These are phyloP conservation scores for Brevipalpus yothersi DNA, from an alignment of 1,140 invertebrate genomes.

Conservation along the genomic window DNA sequence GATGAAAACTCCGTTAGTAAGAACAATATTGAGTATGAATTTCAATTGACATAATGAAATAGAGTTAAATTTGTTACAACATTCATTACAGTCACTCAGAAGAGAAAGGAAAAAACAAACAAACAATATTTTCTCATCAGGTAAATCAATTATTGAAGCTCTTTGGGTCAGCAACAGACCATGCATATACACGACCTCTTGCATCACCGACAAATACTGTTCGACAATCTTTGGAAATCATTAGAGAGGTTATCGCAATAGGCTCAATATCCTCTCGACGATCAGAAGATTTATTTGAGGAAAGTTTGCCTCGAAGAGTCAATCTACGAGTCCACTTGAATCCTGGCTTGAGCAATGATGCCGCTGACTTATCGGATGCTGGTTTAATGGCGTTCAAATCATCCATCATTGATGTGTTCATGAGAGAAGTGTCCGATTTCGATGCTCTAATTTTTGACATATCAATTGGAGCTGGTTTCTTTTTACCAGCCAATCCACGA, in stretches of 20 bases:
- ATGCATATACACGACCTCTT: conserved; percentile 54
- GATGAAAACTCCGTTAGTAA: no score
- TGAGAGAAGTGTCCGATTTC: conserved; percentile 69
- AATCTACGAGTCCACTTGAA: conserved; percentile 77
- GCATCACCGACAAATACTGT: conserved; percentile 84
- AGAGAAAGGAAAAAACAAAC: conserved; percentile 20
- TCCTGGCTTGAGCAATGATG: conserved; percentile 22
- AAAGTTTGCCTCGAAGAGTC: conserved; percentile 81
- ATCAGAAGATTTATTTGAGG: conserved; percentile 96
- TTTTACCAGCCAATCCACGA: neutral
- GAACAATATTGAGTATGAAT: no score
- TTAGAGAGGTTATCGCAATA: conserved; percentile 76
- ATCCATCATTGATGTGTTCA: conserved; percentile 60
- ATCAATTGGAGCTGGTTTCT: conserved; percentile 14
- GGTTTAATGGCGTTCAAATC: neutral
- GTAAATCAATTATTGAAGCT: conserved; percentile 85
- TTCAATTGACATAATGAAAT: no score
- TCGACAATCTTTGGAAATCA: conserved; percentile 65
- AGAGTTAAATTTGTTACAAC: no score
- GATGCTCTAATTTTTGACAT: conserved; percentile 22
- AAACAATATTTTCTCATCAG: conserved; percentile 68
- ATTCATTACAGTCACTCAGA: no score
- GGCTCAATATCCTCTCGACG: conserved; percentile 87
- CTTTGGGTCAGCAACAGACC: conserved; percentile 54
- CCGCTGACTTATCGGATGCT: neutral